Evolutionary conservation across 2,888 invertebrate genomes (phyloP), one percentile per base, ranked within the genome.

Genomic region (Biston stratarius): DNA sequence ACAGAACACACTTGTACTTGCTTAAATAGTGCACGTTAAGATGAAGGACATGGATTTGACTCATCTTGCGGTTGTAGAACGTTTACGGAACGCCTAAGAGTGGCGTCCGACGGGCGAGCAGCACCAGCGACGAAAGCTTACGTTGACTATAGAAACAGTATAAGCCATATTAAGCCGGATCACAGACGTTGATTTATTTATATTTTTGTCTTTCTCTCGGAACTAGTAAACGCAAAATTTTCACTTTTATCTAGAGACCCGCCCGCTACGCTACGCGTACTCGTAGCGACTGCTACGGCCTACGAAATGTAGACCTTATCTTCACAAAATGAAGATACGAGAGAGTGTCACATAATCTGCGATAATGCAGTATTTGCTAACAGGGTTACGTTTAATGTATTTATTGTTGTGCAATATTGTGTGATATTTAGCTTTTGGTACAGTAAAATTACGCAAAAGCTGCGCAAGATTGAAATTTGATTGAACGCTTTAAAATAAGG

Each of bases 281-380:
- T 86, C 59, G 91, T 91, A 89, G 89, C 84, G 70, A 87, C 87
- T 86, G 87, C 88, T 87, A 87, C 88, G 84, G 9, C n/a, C 61
- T 68, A 64, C 69, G 70, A 48, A 48, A 48, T 64, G 38, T 45
- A 49, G 57, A 44, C 14, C 60, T 66, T 61, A 66, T 66, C 65
- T 24, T n/a, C 6, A 6, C 38, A 38, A 9, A 38, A 38, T 38
- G 9, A 38, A 49, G 40, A 60, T 60, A 53, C 0, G 10, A 34
- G 0, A 0, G 11, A 60, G 8, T 48, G 44, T 40, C 38, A 47
- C 51, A 6, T 40, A 55, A 33, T 59, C 40, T 42, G 24, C 24
- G 40, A 42, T 45, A 57, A 12, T 45, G 45, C 45, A 14, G 44
- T 36, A 47, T 34, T 56, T 44, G 56, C 7, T 47, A 33, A 56